Evolutionary conservation across 2,888 invertebrate genomes (phyloP), one percentile per base, ranked within the genome.

Genomic region (Clanis bilineata): DNA sequence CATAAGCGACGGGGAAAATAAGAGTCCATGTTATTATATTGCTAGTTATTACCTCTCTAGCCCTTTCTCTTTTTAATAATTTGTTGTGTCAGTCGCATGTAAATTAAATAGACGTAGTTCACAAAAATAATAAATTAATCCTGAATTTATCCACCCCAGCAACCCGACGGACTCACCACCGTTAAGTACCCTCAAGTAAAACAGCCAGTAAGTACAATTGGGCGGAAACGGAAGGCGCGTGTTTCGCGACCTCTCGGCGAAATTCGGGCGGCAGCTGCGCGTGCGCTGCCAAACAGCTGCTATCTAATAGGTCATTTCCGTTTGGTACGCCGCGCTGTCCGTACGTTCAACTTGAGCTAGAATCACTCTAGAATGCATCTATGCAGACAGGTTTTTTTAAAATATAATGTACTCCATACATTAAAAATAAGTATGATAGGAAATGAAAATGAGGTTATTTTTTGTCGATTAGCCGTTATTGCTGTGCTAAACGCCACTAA

Each of bases 211-310:
- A 81, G 75, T 76, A 90, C 90, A 91, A 91, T 90, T 85, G 83
- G 74, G 79, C 88, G 91, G 91, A 92, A 92, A 80, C 91, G 91
- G 91, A 92, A 91, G 90, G 85, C 90, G 87, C 85, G 85, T 83
- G 85, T 89, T 90, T 90, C 86, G 91, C 91, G 91, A 92, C 86
- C 90, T 89, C 85, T 81, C 85, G 80, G 83, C 85, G 83, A 89
- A 90, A 84, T 90, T 90, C 84, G 89, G 86, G 71, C 78, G 78
- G 85, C 91, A 90, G 91, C 90, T 90, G 90, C 82, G 82, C 82
- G 71, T 69, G 83, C 82, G 79, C 81, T 70, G 71, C 77, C 75
- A 76, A 80, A 82, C 85, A 82, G 79, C 83, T 82, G 86, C 82
- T 83, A 76, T 82, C 85, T 90, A 90, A 91, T 91, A 88, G 89